Evolutionary conservation across 2,797 vertebrate genomes (phyloP).

Genomic region (Botia almorhae): DNA sequence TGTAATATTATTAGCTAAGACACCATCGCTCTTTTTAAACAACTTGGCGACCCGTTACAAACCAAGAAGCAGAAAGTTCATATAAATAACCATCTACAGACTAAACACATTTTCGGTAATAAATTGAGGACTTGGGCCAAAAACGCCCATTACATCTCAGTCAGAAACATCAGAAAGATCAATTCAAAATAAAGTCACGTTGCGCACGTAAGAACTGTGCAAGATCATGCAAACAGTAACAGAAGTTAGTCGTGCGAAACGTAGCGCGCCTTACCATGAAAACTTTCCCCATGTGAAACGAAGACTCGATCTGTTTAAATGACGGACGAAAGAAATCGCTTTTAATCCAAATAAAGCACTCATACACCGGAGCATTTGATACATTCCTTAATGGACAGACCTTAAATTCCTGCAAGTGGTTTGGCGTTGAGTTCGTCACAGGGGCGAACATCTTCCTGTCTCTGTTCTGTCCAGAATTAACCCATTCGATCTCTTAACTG

Average conservation of each 20-base stretch:
- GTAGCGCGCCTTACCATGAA: slow-evolving; percentile 21
- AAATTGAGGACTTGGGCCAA: background rate
- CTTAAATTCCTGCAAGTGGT: background rate
- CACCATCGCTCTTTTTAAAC: background rate
- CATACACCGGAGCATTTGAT: background rate
- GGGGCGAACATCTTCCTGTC: slow-evolving; percentile 46
- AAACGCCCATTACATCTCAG: background rate
- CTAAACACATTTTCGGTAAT: background rate
- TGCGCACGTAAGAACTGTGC: background rate
- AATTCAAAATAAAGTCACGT: background rate
- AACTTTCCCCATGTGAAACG: background rate
- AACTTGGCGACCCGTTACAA: background rate
- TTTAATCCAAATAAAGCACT: slow-evolving; percentile 2
- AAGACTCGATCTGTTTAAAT: background rate
- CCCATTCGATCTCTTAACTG: slow-evolving; percentile 1
- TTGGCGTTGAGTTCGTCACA: slow-evolving; percentile 12
- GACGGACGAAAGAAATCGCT: background rate
- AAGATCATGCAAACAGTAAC: background rate
- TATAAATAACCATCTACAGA: background rate
- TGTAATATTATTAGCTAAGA: background rate
- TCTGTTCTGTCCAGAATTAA: slow-evolving; percentile 37
- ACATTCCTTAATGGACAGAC: slow-evolving; percentile 5
- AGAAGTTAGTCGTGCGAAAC: background rate
- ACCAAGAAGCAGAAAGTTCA: too few species aligned
- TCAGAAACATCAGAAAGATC: background rate